Conservation (phyloP, 2,113 vertebrate genomes). For the Sinocyclocheilus anophthalmus region DNA sequence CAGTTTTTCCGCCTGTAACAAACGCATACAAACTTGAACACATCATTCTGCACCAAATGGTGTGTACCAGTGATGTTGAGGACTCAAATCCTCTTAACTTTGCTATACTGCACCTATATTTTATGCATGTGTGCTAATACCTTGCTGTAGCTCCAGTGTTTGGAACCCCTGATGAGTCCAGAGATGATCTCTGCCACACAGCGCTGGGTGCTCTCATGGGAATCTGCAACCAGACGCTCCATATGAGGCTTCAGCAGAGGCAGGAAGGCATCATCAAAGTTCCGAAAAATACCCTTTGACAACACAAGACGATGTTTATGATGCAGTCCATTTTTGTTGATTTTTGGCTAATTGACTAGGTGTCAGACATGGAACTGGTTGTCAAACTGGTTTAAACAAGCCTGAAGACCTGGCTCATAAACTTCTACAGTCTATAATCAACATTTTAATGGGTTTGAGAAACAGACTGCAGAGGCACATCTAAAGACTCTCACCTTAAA, state of each 20-base stretch:
- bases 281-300: slow-evolving; percentile 90
- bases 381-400: not conserved
- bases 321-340: not conserved
- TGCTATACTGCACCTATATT: not conserved
- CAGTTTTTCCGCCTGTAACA: slow-evolving; percentile 86
- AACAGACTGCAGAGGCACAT: not conserved
- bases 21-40: not conserved
- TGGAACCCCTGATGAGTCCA: slow-evolving; percentile 92
- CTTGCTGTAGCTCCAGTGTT: slow-evolving; percentile 95
- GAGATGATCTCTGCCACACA: slow-evolving; percentile 96
- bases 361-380: not conserved
- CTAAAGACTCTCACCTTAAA: slow-evolving; percentile 84
- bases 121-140: slow-evolving; percentile 64
- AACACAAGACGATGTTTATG: not conserved
- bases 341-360: not conserved
- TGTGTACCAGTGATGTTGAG: not conserved
- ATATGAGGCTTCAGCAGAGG: slow-evolving; percentile 88
- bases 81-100: not conserved
- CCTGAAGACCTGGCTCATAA: not conserved
- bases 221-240: slow-evolving; percentile 87
- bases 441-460: not conserved
- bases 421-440: not conserved
- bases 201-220: slow-evolving; percentile 93
- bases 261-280: slow-evolving; percentile 89
- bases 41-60: not conserved